These are phyloP conservation scores for Dendroctonus valens DNA, from an alignment of 1,140 invertebrate species.

Conservation along the genomic window DNA sequence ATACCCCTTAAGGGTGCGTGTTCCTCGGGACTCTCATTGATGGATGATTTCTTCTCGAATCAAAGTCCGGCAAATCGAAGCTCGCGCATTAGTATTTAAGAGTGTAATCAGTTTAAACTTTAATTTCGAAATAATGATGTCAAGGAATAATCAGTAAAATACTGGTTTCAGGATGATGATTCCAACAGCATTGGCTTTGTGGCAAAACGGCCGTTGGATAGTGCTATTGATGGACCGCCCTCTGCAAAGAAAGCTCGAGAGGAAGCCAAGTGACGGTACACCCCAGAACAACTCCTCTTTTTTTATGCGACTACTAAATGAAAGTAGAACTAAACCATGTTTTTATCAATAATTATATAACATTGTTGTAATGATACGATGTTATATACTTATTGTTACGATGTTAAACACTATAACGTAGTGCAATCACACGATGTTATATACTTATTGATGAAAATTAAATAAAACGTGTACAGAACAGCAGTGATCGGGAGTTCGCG, in stretches of 20 bases:
- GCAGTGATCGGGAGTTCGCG: slow-evolving; percentile 11
- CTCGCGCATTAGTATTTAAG: too few species aligned
- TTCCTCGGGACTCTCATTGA: too few species aligned
- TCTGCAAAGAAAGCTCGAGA: slow-evolving; percentile 49
- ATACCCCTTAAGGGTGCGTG: too few species aligned
- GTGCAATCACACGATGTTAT: slow-evolving; percentile 1
- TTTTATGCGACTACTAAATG: slow-evolving; percentile 41
- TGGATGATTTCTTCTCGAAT: too few species aligned
- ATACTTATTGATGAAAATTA: slow-evolving; percentile 9
- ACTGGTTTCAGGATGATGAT: slow-evolving; percentile 24
- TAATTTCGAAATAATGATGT: not conserved
- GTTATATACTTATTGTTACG: slow-evolving; percentile 10
- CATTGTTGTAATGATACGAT: not conserved
- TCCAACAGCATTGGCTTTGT: slow-evolving; percentile 24
- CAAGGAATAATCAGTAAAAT: not conserved
- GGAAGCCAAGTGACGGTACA: slow-evolving; percentile 50
- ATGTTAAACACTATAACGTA: too few species aligned
- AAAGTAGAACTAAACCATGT: slow-evolving; percentile 23
- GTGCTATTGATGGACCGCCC: slow-evolving; percentile 39
- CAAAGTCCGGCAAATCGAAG: too few species aligned
- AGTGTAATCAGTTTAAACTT: not conserved
- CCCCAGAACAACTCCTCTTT: slow-evolving; percentile 16
- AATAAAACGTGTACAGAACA: slow-evolving; percentile 17
- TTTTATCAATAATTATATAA: not conserved
- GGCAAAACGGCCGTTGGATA: slow-evolving; percentile 45